Evolutionary conservation across 2,888 invertebrate species (phyloP).

Genomic region (Hirtodrosophila cameraria): DNA sequence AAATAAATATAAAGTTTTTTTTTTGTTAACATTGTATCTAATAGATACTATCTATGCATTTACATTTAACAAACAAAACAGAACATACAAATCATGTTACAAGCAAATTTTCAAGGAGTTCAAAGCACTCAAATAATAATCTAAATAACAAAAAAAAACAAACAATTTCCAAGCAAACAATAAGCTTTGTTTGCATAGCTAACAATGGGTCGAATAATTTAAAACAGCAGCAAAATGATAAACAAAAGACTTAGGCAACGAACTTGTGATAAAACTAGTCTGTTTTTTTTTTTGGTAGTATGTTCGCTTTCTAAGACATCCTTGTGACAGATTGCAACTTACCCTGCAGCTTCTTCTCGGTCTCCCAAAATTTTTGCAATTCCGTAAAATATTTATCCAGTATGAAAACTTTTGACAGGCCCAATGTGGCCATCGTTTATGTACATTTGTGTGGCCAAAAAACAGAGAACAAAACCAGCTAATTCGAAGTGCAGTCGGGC

Average conservation of each 20-base stretch:
- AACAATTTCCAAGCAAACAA: conserved; percentile 16
- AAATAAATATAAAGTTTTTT: no score
- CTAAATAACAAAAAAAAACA: no score
- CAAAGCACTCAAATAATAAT: conserved; percentile 11
- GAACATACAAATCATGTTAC: no score
- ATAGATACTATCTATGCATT: no score
- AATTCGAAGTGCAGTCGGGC: conserved; percentile 24
- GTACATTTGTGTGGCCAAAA: conserved; percentile 82
- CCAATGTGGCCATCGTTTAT: conserved; percentile 94
- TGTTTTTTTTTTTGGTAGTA: not conserved
- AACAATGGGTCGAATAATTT: conserved; percentile 23
- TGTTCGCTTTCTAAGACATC: not conserved
- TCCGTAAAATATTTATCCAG: conserved; percentile 99
- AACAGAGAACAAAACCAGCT: conserved; percentile 35
- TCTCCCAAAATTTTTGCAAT: conserved; percentile 98
- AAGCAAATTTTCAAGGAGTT: conserved; percentile 19
- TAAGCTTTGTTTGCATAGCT: not conserved
- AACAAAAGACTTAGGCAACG: conserved; percentile 58
- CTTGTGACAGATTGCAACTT: conserved; percentile 82
- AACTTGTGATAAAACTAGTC: conserved; percentile 36
- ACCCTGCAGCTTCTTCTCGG: conserved; percentile 98
- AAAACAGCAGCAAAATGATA: not conserved
- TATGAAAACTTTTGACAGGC: conserved; percentile 98
- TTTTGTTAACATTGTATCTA: no score
- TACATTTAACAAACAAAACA: no score